Percentiles rank a stretch among this genome's conserved stretches.
Conservation (phyloP, 2,888 invertebrate genomes). For the Xanthorhoe designata region DNA sequence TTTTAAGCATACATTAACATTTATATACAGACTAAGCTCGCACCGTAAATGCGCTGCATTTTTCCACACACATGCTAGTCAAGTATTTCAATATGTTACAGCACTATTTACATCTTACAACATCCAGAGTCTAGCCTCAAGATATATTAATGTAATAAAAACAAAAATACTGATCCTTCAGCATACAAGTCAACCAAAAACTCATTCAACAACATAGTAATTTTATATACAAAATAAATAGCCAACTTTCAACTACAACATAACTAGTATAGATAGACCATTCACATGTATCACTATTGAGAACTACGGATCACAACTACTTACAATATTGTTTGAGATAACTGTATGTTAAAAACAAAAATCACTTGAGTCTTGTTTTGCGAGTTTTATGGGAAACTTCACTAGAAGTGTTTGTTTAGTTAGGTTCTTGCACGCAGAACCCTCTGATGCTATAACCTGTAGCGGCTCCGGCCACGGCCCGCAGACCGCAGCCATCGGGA, state of each 20-base stretch:
- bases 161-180: slow-evolving; percentile 57
- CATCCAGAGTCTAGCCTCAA: slow-evolving; percentile 33
- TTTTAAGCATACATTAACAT: slow-evolving; percentile 73
- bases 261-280: slow-evolving; percentile 30
- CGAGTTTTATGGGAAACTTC: slow-evolving; percentile 25
- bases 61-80: slow-evolving; percentile 53
- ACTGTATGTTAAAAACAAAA: slow-evolving; percentile 17
- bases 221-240: slow-evolving; percentile 43
- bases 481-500: slow-evolving; percentile 70
- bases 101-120: slow-evolving; percentile 52
- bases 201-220: slow-evolving; percentile 29
- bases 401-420: slow-evolving; percentile 19
- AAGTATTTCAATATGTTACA: slow-evolving; percentile 55
- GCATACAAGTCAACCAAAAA: slow-evolving; percentile 25
- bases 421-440: slow-evolving; percentile 31
- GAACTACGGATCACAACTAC: slow-evolving; percentile 43
- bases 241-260: slow-evolving; percentile 34
- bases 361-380: slow-evolving; percentile 29
- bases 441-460: slow-evolving; percentile 60
- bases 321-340: slow-evolving; percentile 32
- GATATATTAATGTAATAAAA: slow-evolving; percentile 47
- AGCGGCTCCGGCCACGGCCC: slow-evolving; percentile 50
- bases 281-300: slow-evolving; percentile 35
- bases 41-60: slow-evolving; percentile 65
- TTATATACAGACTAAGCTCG: slow-evolving; percentile 79